These are phyloP conservation scores for Pelodiscus sinensis DNA, from an alignment of 2,113 vertebrate species.

Conservation along the genomic window DNA sequence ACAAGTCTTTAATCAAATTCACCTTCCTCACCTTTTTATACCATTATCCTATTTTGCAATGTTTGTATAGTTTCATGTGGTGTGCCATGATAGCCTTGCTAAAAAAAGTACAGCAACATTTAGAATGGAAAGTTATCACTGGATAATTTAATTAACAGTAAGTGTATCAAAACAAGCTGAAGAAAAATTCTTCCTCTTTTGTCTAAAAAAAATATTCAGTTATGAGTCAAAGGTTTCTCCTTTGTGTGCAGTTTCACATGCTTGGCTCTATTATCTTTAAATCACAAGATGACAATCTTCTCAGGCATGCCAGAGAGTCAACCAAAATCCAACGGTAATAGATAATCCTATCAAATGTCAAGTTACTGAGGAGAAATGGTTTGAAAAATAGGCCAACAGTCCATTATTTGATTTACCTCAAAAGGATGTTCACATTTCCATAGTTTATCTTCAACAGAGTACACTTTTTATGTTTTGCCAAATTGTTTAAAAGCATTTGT, in stretches of 20 bases:
- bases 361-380: conserved; percentile 73
- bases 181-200: conserved; percentile 61
- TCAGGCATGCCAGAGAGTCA: conserved; percentile 73
- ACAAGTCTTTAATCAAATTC: conserved; percentile 65
- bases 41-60: conserved; percentile 21
- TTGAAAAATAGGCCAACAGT: conserved; percentile 75
- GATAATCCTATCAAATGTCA: conserved; percentile 81
- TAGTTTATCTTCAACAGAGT: conserved; percentile 48
- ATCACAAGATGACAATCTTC: conserved; percentile 79
- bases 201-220: conserved; percentile 55
- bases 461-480: conserved; percentile 34
- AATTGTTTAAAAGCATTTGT: conserved; percentile 54
- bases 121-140: conserved; percentile 78
- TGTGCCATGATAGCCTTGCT: conserved; percentile 66
- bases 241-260: conserved; percentile 73
- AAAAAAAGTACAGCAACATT: conserved; percentile 73
- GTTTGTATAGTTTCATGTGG: not conserved
- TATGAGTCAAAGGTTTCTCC: conserved; percentile 78
- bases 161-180: conserved; percentile 73
- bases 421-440: conserved; percentile 52
- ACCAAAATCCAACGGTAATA: conserved; percentile 78
- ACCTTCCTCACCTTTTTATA: conserved; percentile 49
- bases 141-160: conserved; percentile 72
- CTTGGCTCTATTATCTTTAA: conserved; percentile 79
- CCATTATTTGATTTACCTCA: conserved; percentile 71